Percentiles rank a stretch among this genome's conserved stretches.
phyloP scores from a whole-genome alignment of 2,888 invertebrate species.

The Rapana venosa region DNA sequence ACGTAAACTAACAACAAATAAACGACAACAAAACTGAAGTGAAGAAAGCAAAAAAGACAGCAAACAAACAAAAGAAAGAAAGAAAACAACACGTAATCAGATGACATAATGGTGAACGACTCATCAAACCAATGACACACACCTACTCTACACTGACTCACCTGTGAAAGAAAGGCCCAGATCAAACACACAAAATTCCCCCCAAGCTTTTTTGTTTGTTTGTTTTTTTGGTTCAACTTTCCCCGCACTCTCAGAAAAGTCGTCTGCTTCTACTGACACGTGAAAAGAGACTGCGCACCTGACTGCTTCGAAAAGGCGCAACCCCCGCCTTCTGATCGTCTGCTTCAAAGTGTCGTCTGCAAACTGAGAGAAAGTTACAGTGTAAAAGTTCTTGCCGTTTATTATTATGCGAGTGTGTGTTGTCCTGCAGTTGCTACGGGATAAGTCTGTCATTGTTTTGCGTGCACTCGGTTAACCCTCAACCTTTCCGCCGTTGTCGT shows the following conservation, averaged over 20 bases:
- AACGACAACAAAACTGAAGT: too few relatives aligned
- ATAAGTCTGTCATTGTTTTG: slow-evolving; percentile 22
- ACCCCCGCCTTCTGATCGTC: neutral
- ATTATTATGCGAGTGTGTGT: neutral
- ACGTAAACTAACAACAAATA: too few relatives aligned
- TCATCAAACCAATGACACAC: too few relatives aligned
- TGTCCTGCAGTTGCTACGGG: neutral
- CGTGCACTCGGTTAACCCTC: neutral
- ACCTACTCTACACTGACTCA: too few relatives aligned
- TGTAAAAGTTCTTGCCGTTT: neutral
- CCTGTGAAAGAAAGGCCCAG: too few relatives aligned
- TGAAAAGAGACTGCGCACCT: neutral
- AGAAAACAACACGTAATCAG: too few relatives aligned
- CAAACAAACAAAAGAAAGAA: too few relatives aligned
- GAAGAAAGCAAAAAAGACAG: too few relatives aligned
- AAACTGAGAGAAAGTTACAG: neutral
- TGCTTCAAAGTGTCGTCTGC: neutral
- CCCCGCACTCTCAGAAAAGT: neutral
- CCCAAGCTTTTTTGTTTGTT: too few relatives aligned
- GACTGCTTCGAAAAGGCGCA: neutral
- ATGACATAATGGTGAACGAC: too few relatives aligned
- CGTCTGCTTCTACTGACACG: neutral
- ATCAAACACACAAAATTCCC: too few relatives aligned
- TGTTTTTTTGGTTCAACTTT: neutral
- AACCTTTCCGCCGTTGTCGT: slow-evolving; percentile 10